phyloP scores from a whole-genome alignment of 1,140 invertebrate genomes.

The Monochamus saltuarius region DNA sequence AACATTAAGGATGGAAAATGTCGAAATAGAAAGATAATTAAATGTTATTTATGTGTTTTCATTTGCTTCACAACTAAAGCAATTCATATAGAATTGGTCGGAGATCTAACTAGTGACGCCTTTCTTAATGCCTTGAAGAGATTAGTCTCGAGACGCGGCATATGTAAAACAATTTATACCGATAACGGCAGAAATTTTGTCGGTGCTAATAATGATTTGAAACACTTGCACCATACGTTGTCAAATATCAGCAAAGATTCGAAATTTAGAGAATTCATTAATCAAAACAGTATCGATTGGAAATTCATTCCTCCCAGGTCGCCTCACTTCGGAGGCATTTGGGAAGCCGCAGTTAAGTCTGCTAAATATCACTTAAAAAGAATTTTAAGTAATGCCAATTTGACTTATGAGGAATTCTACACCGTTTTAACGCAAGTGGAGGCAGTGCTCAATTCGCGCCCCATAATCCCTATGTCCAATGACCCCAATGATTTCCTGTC shows the following conservation, averaged over 20 bases:
- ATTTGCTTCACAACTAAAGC: slow-evolving; percentile 16
- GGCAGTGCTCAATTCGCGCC: slow-evolving; percentile 48
- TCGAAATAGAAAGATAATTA: slow-evolving; percentile 27
- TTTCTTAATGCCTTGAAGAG: slow-evolving; percentile 41
- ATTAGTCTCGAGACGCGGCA: slow-evolving; percentile 46
- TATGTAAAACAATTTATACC: not conserved
- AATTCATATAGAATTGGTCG: slow-evolving; percentile 49
- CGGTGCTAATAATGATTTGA: slow-evolving; percentile 6
- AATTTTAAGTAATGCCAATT: not conserved
- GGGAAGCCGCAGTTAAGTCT: slow-evolving; percentile 13
- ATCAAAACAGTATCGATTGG: slow-evolving; percentile 11
- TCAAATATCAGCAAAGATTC: not conserved
- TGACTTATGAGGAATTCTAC: slow-evolving; percentile 27
- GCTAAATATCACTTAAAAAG: slow-evolving; percentile 11
- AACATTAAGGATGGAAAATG: slow-evolving; percentile 30
- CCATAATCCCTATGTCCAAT: slow-evolving; percentile 45
- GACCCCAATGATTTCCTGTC: slow-evolving; percentile 42
- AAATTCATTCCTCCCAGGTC: slow-evolving; percentile 16
- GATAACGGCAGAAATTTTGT: slow-evolving; percentile 3
- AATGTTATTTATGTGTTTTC: slow-evolving; percentile 43
- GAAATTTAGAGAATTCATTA: not conserved
- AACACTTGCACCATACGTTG: not conserved
- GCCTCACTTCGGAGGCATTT: slow-evolving; percentile 17
- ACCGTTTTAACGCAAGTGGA: slow-evolving; percentile 44
- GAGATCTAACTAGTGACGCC: slow-evolving; percentile 31